Conservation (phyloP, 2,113 vertebrate species). For the Emberiza fucata region DNA sequence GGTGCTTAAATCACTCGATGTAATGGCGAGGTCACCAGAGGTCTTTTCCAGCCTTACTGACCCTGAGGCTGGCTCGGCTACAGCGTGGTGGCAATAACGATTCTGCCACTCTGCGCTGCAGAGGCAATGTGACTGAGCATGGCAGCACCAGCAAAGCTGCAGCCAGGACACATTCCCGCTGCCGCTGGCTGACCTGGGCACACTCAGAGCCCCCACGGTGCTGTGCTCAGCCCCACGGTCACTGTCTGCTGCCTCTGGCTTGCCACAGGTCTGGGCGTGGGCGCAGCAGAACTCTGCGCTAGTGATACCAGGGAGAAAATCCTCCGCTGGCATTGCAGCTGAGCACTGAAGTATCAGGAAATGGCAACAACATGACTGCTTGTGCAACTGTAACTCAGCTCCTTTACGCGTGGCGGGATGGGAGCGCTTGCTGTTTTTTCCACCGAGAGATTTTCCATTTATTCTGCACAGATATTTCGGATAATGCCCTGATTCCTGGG, state of each 20-base stretch:
- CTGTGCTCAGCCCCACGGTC: not conserved
- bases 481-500: not conserved
- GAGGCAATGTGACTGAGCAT: fast-evolving
- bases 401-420: not conserved
- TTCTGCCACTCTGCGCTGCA: fast-evolving
- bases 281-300: fast-evolving
- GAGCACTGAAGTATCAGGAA: not conserved
- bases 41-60: not conserved
- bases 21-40: not conserved
- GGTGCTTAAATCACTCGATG: not conserved
- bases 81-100: not conserved
- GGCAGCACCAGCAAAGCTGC: not conserved
- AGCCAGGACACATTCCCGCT: too few relatives aligned
- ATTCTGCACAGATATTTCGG: not conserved
- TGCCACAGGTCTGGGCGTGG: not conserved
- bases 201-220: fast-evolving
- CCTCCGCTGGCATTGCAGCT: fast-evolving
- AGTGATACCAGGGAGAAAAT: not conserved
- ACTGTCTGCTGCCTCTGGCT: not conserved
- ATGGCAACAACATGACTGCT: not conserved
- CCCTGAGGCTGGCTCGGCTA: not conserved
- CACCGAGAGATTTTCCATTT: not conserved
- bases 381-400: not conserved
- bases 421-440: fast-evolving
- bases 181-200: not conserved